phyloP scores from a whole-genome alignment of 2,797 vertebrate genomes.

The Vireo griseus region DNA sequence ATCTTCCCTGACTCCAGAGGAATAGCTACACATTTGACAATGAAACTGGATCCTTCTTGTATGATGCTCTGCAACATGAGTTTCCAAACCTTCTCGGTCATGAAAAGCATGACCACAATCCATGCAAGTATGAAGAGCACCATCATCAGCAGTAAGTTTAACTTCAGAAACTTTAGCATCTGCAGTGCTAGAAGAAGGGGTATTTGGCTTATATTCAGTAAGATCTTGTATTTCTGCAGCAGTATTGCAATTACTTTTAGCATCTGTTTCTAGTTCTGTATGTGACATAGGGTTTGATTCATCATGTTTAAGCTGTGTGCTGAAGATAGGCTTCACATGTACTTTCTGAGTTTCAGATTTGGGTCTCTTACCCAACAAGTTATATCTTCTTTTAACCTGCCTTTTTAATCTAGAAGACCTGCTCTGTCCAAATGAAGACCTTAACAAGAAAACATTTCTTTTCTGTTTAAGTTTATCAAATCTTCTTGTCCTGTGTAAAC shows the following conservation, averaged over 20 bases:
- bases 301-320: slow-evolving; percentile 3
- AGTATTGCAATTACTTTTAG: background rate
- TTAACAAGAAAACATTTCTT: slow-evolving; percentile 32
- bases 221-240: background rate
- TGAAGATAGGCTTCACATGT: background rate
- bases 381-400: slow-evolving; percentile 72
- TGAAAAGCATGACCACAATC: slow-evolving; percentile 78
- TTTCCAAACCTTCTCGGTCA: slow-evolving; percentile 73
- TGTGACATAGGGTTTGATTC: background rate
- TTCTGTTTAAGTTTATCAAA: slow-evolving; percentile 35
- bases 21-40: slow-evolving; percentile 75
- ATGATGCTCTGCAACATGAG: slow-evolving; percentile 74
- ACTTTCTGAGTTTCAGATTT: slow-evolving; percentile 29
- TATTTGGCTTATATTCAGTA: background rate
- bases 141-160: slow-evolving; percentile 39
- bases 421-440: slow-evolving; percentile 50
- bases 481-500: background rate
- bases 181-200: background rate
- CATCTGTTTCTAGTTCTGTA: background rate
- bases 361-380: slow-evolving; percentile 64
- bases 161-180: slow-evolving; percentile 37
- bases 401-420: slow-evolving; percentile 64
- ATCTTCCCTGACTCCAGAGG: slow-evolving; percentile 49
- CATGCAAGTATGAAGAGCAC: slow-evolving; percentile 68
- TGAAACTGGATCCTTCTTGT: slow-evolving; percentile 72